Percentiles rank a stretch among this genome's conserved stretches.
Evolutionary conservation across 35 echinoderm and acorn worm genomes (phyloP).

Genomic region (Ophiothrix spiculata): DNA sequence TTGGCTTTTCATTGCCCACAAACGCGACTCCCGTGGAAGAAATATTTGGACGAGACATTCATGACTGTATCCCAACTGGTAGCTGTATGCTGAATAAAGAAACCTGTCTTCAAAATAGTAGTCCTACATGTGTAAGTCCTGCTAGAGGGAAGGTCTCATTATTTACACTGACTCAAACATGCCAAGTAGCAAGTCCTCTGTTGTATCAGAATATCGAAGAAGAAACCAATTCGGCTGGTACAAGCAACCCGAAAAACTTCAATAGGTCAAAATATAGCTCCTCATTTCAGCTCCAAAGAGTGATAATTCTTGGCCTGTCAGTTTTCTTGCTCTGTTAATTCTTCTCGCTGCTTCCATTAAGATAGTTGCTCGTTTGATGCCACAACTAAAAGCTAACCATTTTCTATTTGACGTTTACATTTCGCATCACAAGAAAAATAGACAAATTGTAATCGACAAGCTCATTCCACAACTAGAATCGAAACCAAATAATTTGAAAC

Average conservation of each 20-base stretch:
- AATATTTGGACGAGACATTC: not conserved
- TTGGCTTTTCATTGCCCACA: not conserved
- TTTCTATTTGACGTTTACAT: slow-evolving; percentile 27
- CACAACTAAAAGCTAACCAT: not conserved
- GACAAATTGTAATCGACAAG: slow-evolving; percentile 3
- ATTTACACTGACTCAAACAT: not conserved
- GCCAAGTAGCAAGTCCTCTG: too few species aligned
- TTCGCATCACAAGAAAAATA: slow-evolving; percentile 6
- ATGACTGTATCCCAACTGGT: not conserved
- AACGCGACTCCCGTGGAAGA: not conserved
- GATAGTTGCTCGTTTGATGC: not conserved
- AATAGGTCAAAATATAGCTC: too few species aligned
- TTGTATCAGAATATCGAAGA: too few species aligned
- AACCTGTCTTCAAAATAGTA: not conserved
- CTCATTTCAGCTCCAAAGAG: not conserved
- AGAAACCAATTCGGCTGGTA: too few species aligned
- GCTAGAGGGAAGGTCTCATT: not conserved
- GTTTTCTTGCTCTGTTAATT: not conserved
- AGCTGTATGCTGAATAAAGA: not conserved
- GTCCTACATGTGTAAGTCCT: not conserved
- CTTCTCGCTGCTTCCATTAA: not conserved
- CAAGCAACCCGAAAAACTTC: too few species aligned
- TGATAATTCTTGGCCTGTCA: not conserved
- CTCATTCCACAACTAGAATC: slow-evolving; percentile 21
- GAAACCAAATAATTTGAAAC: slow-evolving; percentile 20